Evolutionary conservation across 2,113 vertebrate genomes (phyloP).

Genomic region (Micronycteris hirsuta): DNA sequence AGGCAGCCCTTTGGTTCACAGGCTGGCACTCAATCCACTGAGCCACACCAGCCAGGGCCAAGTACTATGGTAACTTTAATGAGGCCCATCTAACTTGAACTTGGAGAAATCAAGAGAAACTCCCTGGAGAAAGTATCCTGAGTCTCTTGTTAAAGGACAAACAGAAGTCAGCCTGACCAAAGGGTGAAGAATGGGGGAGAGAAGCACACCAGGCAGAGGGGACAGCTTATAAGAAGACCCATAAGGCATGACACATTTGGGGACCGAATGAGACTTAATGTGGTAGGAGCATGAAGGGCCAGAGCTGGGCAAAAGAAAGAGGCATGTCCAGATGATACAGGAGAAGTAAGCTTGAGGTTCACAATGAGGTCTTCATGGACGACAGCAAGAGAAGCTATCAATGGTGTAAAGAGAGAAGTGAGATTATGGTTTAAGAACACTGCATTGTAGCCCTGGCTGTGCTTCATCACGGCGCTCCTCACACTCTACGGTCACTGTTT

Average conservation of each 20-base stretch:
- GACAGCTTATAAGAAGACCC: not conserved
- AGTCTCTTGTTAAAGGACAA: not conserved
- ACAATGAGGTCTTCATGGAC: not conserved
- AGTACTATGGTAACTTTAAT: not conserved
- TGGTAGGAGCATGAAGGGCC: not conserved
- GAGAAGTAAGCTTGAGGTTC: not conserved
- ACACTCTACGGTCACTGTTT: not conserved
- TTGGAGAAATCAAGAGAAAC: not conserved
- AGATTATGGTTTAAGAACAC: not conserved
- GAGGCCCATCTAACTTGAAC: not conserved
- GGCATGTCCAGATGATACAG: not conserved
- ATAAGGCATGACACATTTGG: not conserved
- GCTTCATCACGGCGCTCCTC: not conserved
- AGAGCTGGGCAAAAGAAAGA: not conserved
- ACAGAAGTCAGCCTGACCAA: not conserved
- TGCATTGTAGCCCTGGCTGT: not conserved
- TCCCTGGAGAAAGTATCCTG: not conserved
- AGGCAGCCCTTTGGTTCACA: too few species aligned
- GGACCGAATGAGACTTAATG: not conserved
- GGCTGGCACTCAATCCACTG: too few species aligned
- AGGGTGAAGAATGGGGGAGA: not conserved
- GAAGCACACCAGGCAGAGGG: not conserved
- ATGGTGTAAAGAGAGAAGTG: not conserved
- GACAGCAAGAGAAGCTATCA: not conserved
- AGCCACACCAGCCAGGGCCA: too few species aligned